A percentile compares a stretch with the other conserved stretches of the same genome.
Conservation (phyloP, 2,797 vertebrate genomes). For the Nasua narica region DNA sequence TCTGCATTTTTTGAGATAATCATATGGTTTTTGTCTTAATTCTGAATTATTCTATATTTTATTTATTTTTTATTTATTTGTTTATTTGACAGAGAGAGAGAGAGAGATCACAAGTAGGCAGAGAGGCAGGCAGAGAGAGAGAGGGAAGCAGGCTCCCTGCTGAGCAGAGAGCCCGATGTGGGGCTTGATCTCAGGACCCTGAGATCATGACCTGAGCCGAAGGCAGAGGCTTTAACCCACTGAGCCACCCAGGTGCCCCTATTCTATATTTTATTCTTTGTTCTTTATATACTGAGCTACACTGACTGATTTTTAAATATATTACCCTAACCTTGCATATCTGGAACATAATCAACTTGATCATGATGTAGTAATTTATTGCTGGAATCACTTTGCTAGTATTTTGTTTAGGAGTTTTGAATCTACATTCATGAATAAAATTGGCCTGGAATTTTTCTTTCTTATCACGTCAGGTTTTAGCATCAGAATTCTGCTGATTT, state of each 20-base stretch:
- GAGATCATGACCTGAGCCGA: too few relatives aligned
- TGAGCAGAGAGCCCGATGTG: too few relatives aligned
- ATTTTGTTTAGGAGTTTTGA: neutral
- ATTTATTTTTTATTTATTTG: too few relatives aligned
- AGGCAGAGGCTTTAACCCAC: too few relatives aligned
- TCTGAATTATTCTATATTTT: neutral
- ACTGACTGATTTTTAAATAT: neutral
- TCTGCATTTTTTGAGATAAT: neutral
- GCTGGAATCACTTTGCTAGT: neutral
- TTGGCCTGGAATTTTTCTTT: neutral
- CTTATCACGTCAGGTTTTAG: constrained; percentile 14
- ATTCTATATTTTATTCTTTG: neutral
- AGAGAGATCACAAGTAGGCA: too few relatives aligned
- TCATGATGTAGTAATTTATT: neutral
- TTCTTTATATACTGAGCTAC: neutral
- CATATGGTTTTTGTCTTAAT: neutral
- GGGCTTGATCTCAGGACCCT: too few relatives aligned
- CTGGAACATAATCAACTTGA: neutral
- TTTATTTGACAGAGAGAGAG: too few relatives aligned
- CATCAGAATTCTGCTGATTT: constrained; percentile 39
- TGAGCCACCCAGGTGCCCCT: too few relatives aligned
- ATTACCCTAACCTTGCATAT: neutral
- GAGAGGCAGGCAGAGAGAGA: too few relatives aligned
- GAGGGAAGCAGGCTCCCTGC: too few relatives aligned
- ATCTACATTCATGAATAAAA: neutral